These are phyloP conservation scores for Syritta pipiens DNA, from an alignment of 2,888 invertebrate genomes.

Conservation along the genomic window DNA sequence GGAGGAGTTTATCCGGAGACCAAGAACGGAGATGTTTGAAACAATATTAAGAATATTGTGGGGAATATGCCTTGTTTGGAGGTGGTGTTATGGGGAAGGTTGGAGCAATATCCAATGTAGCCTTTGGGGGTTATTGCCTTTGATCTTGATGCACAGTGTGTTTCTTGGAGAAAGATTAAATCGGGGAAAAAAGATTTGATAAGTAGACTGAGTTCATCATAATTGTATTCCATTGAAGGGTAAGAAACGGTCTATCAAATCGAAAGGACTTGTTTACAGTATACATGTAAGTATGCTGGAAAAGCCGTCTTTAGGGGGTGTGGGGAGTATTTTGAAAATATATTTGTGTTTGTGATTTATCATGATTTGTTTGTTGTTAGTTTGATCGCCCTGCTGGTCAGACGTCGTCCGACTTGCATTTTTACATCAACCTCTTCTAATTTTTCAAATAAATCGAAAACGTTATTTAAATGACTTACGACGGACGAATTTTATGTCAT, in stretches of 20 bases:
- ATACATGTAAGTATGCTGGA: too few relatives aligned
- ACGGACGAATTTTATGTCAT: not conserved
- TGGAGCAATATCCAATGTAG: too few relatives aligned
- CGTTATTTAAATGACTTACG: not conserved
- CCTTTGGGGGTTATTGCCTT: too few relatives aligned
- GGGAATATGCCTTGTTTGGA: not conserved
- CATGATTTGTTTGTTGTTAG: too few relatives aligned
- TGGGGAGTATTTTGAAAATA: too few relatives aligned
- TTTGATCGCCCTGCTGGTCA: too few relatives aligned
- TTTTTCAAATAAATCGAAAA: slow-evolving; percentile 18
- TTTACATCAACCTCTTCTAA: not conserved
- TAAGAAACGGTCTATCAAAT: not conserved
- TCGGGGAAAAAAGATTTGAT: not conserved
- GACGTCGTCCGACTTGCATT: slow-evolving; percentile 26
- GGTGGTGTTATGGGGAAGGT: too few relatives aligned
- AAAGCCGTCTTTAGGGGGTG: too few relatives aligned
- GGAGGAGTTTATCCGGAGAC: not conserved
- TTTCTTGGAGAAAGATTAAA: too few relatives aligned
- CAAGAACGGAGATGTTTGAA: too few relatives aligned
- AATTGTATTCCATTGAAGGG: not conserved
- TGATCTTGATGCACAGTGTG: too few relatives aligned
- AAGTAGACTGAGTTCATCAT: not conserved
- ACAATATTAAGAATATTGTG: not conserved
- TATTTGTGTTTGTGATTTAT: too few relatives aligned
- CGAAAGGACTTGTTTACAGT: not conserved